A percentile compares a stretch with the other conserved stretches of the same genome.
Conservation (phyloP, 2,113 vertebrate species). For the Hyperopisus bebe region DNA sequence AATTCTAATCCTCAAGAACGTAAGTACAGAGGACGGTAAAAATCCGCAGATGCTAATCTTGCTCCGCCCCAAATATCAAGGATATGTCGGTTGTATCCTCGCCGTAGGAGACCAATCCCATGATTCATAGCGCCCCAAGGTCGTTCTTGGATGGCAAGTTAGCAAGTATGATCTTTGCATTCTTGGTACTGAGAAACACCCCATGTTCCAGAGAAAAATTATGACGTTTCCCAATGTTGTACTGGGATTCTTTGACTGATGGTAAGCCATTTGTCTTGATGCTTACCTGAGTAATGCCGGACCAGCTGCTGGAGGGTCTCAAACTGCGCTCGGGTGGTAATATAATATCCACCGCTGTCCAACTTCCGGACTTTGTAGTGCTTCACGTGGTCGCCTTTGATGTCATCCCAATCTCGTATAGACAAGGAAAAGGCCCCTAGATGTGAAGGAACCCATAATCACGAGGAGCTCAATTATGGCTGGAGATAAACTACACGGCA, state of each 20-base stretch:
- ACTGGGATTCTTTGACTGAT: not conserved
- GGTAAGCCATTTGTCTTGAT: not conserved
- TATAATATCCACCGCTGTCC: slow-evolving; percentile 96
- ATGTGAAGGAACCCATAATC: not conserved
- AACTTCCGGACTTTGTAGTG: slow-evolving; percentile 98
- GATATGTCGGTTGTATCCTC: too few relatives aligned
- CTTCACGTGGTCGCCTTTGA: slow-evolving; percentile 97
- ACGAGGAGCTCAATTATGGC: not conserved
- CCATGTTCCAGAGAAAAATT: not conserved
- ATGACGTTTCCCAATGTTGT: not conserved
- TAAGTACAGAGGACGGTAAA: too few relatives aligned
- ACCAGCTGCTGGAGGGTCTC: slow-evolving; percentile 97
- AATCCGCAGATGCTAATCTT: too few relatives aligned
- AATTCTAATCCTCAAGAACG: too few relatives aligned
- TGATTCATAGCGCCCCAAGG: too few relatives aligned
- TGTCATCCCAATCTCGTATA: slow-evolving; percentile 97
- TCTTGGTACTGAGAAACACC: too few relatives aligned
- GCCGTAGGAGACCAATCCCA: too few relatives aligned
- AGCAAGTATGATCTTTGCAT: too few relatives aligned
- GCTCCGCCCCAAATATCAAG: too few relatives aligned
- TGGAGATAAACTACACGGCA: not conserved
- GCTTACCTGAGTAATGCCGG: slow-evolving; percentile 93
- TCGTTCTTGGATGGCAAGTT: too few relatives aligned
- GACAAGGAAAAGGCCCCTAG: slow-evolving; percentile 93
- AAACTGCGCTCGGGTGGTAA: slow-evolving; percentile 96